Evolutionary conservation across 2,888 invertebrate species (phyloP).

Genomic region (Leptinotarsa haldemani): DNA sequence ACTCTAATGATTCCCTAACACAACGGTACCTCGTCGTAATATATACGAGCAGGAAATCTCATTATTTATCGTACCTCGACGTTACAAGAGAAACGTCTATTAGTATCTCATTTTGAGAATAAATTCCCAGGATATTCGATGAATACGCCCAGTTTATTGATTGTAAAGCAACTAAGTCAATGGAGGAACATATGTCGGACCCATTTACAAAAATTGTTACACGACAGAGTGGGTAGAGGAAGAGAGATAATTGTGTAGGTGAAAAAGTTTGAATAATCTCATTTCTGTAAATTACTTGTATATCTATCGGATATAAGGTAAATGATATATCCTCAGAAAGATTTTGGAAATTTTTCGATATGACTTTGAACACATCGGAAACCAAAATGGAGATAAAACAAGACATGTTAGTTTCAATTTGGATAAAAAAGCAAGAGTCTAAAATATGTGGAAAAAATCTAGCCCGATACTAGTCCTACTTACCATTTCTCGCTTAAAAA

Average conservation of each 20-base stretch:
- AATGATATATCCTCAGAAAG: no score
- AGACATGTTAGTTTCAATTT: no score
- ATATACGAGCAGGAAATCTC: constrained; percentile 38
- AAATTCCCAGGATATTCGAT: constrained; percentile 24
- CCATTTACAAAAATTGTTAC: constrained; percentile 21
- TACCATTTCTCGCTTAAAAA: no score
- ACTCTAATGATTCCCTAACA: constrained; percentile 1
- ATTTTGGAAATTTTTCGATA: no score
- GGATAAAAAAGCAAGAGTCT: no score
- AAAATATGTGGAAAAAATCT: no score
- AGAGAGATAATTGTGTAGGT: not conserved
- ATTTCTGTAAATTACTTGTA: no score
- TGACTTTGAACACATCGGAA: no score
- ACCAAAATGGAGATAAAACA: no score
- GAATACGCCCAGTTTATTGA: constrained; percentile 24
- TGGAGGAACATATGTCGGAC: not conserved
- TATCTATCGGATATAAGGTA: no score
- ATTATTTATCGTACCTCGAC: constrained; percentile 35
- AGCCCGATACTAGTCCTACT: no score
- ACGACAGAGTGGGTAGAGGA: constrained; percentile 20
- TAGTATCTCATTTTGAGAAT: constrained; percentile 38
- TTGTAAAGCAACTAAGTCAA: constrained; percentile 21
- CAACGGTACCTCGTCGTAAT: constrained; percentile 36
- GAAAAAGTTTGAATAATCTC: no score
- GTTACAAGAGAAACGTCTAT: constrained; percentile 34